Evolutionary conservation across 2,113 vertebrate genomes (phyloP), one percentile per base, ranked within the genome.

Genomic region (Labrus mixtus): DNA sequence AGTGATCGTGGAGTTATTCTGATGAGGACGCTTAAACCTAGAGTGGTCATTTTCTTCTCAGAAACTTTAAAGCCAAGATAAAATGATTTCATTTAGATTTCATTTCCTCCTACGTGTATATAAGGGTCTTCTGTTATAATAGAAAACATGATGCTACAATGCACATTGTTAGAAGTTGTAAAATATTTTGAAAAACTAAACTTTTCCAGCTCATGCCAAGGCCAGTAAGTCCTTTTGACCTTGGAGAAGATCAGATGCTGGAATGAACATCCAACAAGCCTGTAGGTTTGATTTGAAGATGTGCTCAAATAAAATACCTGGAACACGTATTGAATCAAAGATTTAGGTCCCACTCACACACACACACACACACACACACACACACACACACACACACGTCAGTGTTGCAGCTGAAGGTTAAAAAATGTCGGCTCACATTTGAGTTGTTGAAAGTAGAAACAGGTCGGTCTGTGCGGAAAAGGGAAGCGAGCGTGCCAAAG

Each of bases 1-100:
- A 81, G 73, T 37, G 66, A 81, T 68, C 54, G 75, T 13, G n/a
- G 50, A 80, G 70, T 63, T 76, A 84, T 84, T 84, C 55, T 63
- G 58, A 43, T 22, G 59, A 45, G 45, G 68, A 67, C 13, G 23
- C 36, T 68, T 58, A n/a, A 41, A 51, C 59, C 61, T 10, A 17
- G 9, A 55, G 48, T 6, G 37, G 3, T 36, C 36, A 51, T 43
- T 68, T 20, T 60, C 15, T 16, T 22, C 23, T 50, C 60, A 66
- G 48, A 54, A n/a, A 56, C 16, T 11, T 16, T 3, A 4, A 8
- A 63, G 29, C 45, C n/a, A 11, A 10, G 11, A 41, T 41, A 41
- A 41, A 6, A 10, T 41, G 39, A 41, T 9, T 10, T n/a, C n/a
- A n/a, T n/a, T n/a, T n/a, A n/a, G n/a, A 11, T 41, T 41, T 41